phyloP scores from a whole-genome alignment of 2,888 invertebrate genomes.

The Eutolmus rufibarbis region DNA sequence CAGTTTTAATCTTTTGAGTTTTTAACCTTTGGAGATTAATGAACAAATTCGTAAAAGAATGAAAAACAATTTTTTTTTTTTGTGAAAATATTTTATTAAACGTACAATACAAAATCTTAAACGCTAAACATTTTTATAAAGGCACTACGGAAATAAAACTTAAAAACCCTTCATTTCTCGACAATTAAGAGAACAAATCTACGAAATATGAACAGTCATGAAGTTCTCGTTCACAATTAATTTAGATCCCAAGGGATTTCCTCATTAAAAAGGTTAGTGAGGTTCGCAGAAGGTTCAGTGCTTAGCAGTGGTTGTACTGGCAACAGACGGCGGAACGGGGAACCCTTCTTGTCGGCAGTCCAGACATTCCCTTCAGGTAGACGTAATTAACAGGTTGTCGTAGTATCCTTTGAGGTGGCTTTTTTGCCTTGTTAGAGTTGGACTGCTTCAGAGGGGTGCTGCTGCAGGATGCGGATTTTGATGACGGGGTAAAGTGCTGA shows the following conservation, averaged over 20 bases:
- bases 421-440: constrained; percentile 40
- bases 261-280: not conserved
- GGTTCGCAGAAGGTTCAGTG: not conserved
- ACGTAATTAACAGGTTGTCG: constrained; percentile 81
- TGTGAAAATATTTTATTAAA: not conserved
- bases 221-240: not conserved
- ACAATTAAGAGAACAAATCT: not conserved
- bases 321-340: constrained; percentile 67
- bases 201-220: not conserved
- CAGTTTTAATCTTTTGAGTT: not conserved
- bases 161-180: not conserved
- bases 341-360: constrained; percentile 81
- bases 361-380: constrained; percentile 81
- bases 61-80: not conserved
- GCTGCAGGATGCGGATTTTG: constrained; percentile 70
- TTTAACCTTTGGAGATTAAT: not conserved
- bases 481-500: constrained; percentile 67
- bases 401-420: constrained; percentile 73
- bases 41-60: not conserved
- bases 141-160: not conserved
- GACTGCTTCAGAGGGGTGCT: constrained; percentile 60
- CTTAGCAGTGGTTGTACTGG: constrained; percentile 44
- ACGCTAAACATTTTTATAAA: not conserved
- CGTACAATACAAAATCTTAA: not conserved
- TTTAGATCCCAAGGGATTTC: not conserved